These are phyloP conservation scores for Phoxinus phoxinus DNA, from an alignment of 2,113 vertebrate species.

Conservation along the genomic window DNA sequence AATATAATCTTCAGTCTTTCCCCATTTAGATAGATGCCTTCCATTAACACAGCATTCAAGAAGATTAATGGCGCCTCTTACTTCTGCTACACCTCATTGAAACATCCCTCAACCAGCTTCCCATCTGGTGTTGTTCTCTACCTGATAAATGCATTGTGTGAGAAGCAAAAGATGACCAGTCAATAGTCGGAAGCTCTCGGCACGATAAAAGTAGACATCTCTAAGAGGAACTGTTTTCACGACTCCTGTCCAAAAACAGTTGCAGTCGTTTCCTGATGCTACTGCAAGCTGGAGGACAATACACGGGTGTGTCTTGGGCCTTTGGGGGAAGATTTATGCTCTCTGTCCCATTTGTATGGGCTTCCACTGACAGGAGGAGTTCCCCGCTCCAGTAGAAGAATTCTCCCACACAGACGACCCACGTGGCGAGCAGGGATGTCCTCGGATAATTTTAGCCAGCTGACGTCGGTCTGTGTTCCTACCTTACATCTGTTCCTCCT, in stretches of 20 bases:
- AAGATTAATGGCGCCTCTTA: conserved; percentile 31
- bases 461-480: conserved; percentile 52
- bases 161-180: not conserved
- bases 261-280: conserved; percentile 67
- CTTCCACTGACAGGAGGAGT: conserved; percentile 64
- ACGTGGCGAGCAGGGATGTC: conserved; percentile 65
- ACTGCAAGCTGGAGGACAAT: conserved; percentile 60
- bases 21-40: not conserved
- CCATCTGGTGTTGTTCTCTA: conserved; percentile 23
- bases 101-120: conserved; percentile 13
- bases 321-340: conserved; percentile 59
- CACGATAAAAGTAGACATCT: conserved; percentile 51
- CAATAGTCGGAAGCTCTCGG: conserved; percentile 69
- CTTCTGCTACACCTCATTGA: not conserved
- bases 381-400: conserved; percentile 54
- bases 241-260: conserved; percentile 61
- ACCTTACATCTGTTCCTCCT: conserved; percentile 46
- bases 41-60: not conserved
- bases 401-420: conserved; percentile 47
- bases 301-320: conserved; percentile 62
- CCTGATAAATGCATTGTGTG: not conserved
- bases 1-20: not conserved
- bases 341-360: conserved; percentile 57
- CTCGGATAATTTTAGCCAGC: conserved; percentile 58
- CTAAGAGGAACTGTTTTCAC: conserved; percentile 67